Conservation (phyloP, 2,888 invertebrate species). For the Limenitis arthemis region DNA sequence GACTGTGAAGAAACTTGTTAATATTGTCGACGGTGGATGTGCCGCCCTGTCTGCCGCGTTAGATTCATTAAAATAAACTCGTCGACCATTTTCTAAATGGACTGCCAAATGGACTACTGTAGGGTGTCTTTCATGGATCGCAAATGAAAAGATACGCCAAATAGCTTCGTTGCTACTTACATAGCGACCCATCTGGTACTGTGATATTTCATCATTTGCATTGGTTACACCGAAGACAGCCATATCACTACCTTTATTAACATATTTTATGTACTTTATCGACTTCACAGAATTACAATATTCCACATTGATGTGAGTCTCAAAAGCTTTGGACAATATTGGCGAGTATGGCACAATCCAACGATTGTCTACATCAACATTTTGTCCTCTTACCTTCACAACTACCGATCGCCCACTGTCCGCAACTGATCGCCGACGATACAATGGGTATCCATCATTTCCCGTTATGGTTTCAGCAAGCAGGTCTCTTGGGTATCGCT, state of each 20-base stretch:
- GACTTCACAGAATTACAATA: constrained; percentile 18
- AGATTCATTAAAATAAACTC: constrained; percentile 21
- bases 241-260: constrained; percentile 26
- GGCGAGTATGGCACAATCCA: constrained; percentile 28
- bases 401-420: constrained; percentile 20
- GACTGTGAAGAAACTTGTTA: constrained; percentile 27
- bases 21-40: constrained; percentile 25
- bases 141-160: constrained; percentile 27
- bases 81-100: constrained; percentile 22
- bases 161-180: constrained; percentile 28
- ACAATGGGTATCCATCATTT: constrained; percentile 22
- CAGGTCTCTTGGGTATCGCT: constrained; percentile 19
- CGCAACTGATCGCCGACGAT: constrained; percentile 24
- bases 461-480: constrained; percentile 20
- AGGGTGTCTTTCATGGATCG: constrained; percentile 24
- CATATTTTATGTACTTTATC: constrained; percentile 33
- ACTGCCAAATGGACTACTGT: too few species aligned
- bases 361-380: constrained; percentile 25
- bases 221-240: constrained; percentile 20
- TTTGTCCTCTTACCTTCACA: constrained; percentile 20
- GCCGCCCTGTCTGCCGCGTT: constrained; percentile 23
- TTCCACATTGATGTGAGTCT: constrained; percentile 20
- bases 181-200: constrained; percentile 28
- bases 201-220: too few species aligned
- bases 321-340: constrained; percentile 23